Evolutionary conservation across 1,140 invertebrate species (phyloP), one percentile per base, ranked within the genome.

Genomic region (Fragariocoptes setiger): DNA sequence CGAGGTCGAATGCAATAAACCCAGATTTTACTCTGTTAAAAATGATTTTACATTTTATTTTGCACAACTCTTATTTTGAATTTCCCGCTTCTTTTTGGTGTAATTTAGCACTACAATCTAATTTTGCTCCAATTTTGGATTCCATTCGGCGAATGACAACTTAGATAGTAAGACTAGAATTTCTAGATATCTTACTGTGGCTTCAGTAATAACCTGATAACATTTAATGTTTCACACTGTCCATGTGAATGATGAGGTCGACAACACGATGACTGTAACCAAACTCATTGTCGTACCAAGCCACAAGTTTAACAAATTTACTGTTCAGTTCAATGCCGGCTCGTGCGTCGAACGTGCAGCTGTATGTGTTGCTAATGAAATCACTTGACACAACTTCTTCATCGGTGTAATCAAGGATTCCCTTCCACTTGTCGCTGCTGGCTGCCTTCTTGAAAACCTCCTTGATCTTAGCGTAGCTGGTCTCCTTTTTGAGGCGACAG

Each of bases 281-380:
- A 54, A 63, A 90, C 56, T 94, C 88, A 59, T 94, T 95, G 62
- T 94, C 86, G 54, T 94, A 60, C 80, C 80, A 88, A 43, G 73
- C 68, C 48, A 86, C 72, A 17, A 86, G 65, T 51, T 88, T 88
- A 8, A 86, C 77, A 51, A 86, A 88, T 48, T 70, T 70, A 46
- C 76, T 70, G 49, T 69, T 83, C n/a, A 88, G 62, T 36, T 69
- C 65, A 55, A 97, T 92, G 47, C 83, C 82, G 52, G 90, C 86
- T 46, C 72, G 69, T 35, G 85, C 79, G 60, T 95, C 86, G 54
- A 94, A 94, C 53, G 90, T 78, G 21, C 75, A 82, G 8, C 78
- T 83, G 50, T 69, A 68, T 2, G 57, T 61, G 50, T 82, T 76
- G 21, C 80, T 75, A 52, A 78, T 72, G 53, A 94, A 88, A 54